A percentile compares a stretch with the other conserved stretches of the same genome.
These are phyloP conservation scores for Oxyura jamaicensis DNA, from an alignment of 2,113 vertebrate species.

Conservation along the genomic window DNA sequence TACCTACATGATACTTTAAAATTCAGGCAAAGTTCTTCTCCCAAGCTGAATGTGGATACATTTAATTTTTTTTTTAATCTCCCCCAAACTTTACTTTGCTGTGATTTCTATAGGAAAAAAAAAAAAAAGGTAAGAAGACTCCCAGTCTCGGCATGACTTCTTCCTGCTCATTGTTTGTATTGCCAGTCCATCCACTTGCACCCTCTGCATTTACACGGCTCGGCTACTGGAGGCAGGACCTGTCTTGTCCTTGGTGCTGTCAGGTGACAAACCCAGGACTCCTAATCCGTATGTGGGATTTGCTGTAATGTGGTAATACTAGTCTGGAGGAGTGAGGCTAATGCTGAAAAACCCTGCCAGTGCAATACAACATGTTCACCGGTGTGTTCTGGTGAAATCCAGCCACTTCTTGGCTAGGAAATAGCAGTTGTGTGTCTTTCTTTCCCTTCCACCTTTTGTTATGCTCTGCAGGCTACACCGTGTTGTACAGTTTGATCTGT, in stretches of 20 bases:
- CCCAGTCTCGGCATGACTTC: fast-evolving
- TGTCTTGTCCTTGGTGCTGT: not conserved
- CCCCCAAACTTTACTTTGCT: not conserved
- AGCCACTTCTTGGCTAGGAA: not conserved
- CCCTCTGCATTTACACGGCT: not conserved
- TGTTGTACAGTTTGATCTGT: not conserved
- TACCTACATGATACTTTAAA: not conserved
- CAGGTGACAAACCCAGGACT: not conserved
- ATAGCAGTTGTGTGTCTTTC: not conserved
- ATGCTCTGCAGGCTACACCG: not conserved
- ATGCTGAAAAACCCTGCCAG: not conserved
- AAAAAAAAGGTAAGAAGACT: not conserved
- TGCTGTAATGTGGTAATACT: not conserved
- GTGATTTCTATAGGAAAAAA: not conserved
- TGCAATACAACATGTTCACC: fast-evolving
- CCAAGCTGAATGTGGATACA: not conserved
- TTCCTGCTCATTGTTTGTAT: not conserved
- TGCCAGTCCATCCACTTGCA: fast-evolving
- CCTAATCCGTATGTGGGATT: not conserved
- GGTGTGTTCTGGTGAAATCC: not conserved
- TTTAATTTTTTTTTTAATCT: no score
- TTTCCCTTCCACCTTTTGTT: not conserved
- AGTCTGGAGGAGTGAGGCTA: not conserved
- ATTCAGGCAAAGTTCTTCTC: not conserved
- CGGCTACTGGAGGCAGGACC: not conserved